phyloP scores from a whole-genome alignment of 1,140 invertebrate genomes.

The Bombus sylvicola region DNA sequence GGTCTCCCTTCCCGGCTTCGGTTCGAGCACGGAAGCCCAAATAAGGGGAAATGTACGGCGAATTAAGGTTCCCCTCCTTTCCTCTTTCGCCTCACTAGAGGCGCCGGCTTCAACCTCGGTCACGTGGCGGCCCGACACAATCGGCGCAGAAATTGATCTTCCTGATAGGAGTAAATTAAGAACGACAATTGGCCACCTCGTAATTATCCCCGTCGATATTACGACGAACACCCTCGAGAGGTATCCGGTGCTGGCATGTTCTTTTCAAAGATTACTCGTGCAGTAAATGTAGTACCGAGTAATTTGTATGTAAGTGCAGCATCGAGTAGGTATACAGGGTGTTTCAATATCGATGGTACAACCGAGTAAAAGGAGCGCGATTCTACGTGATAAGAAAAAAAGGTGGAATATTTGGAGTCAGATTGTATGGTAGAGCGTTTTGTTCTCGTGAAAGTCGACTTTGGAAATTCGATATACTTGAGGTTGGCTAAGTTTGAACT shows the following conservation, averaged over 20 bases:
- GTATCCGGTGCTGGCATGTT: background rate
- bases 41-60: slow-evolving; percentile 78
- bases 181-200: background rate
- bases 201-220: slow-evolving; percentile 2
- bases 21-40: slow-evolving; percentile 77
- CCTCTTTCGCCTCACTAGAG: slow-evolving; percentile 42
- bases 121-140: slow-evolving; percentile 27
- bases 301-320: background rate
- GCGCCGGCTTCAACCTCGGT: slow-evolving; percentile 51
- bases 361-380: no score
- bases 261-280: background rate
- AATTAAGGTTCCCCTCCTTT: slow-evolving; percentile 71
- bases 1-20: slow-evolving; percentile 51
- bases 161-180: slow-evolving; percentile 16
- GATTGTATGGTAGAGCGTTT: no score
- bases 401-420: no score
- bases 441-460: no score
- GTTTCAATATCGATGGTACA: no score
- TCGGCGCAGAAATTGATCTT: slow-evolving; percentile 23
- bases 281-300: no score
- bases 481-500: no score
- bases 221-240: background rate
- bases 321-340: no score
- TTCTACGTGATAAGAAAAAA: no score
- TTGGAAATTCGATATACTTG: no score